Evolutionary conservation across 35 echinoderm and acorn worm genomes (phyloP).

Genomic region (Hemicentrotus pulcherrimus): DNA sequence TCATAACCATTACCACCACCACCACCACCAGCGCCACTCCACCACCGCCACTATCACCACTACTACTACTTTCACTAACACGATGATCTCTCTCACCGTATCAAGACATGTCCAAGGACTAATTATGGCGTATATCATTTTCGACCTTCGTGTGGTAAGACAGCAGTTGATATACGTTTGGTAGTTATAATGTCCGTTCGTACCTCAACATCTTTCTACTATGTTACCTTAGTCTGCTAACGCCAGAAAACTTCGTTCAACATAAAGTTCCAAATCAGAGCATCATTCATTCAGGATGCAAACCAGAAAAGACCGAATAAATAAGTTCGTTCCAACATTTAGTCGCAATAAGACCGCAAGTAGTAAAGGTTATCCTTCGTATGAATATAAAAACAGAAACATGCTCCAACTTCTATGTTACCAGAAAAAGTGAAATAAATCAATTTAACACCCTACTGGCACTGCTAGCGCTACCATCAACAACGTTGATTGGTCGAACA

Average conservation of each 20-base stretch:
- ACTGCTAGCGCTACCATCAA: not conserved
- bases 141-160: not conserved
- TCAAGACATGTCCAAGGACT: not conserved
- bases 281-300: not conserved
- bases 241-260: not conserved
- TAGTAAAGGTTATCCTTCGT: not conserved
- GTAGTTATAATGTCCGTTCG: not conserved
- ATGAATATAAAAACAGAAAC: not conserved
- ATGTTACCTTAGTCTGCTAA: not conserved
- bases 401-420: constrained; percentile 1
- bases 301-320: not conserved
- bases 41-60: not conserved
- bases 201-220: not conserved
- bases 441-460: not conserved
- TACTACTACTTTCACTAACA: not conserved
- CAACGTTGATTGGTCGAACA: not conserved
- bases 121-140: not conserved
- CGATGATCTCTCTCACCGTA: not conserved
- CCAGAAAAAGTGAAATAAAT: not conserved
- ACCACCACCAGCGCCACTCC: not conserved
- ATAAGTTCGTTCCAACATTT: not conserved
- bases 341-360: not conserved
- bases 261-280: not conserved
- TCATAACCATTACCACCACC: no score
- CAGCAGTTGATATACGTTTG: not conserved